These are phyloP conservation scores for Dermatophagoides farinae DNA, from an alignment of 1,140 invertebrate genomes.

Conservation along the genomic window DNA sequence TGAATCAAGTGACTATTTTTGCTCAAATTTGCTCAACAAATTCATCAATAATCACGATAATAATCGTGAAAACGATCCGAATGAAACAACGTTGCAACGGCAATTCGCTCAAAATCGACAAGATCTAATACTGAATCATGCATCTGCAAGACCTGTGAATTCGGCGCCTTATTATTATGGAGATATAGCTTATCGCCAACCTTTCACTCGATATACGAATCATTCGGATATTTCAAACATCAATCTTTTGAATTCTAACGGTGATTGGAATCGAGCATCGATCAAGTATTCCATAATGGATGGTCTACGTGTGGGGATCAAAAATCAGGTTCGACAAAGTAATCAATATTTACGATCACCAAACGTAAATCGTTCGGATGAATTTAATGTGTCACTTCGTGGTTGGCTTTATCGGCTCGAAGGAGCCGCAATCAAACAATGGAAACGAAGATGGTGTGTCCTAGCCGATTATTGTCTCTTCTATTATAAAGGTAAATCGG, in stretches of 20 bases:
- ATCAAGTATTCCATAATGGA: neutral
- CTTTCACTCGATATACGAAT: neutral
- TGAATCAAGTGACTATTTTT: neutral
- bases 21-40: neutral
- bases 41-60: neutral
- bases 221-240: neutral
- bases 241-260: neutral
- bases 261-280: neutral
- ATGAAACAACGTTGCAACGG: neutral
- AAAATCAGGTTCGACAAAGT: neutral
- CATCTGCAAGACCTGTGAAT: neutral
- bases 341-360: slow-evolving; percentile 22
- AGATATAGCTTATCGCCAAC: neutral
- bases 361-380: slow-evolving; percentile 24
- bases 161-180: slow-evolving; percentile 3
- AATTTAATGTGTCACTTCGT: slow-evolving; percentile 57
- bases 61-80: neutral
- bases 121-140: too few relatives aligned
- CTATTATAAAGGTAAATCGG: slow-evolving; percentile 63
- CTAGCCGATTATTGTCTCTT: slow-evolving; percentile 79
- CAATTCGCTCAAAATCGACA: too few relatives aligned
- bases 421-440: slow-evolving; percentile 67
- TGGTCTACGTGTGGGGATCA: slow-evolving; percentile 1
- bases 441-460: slow-evolving; percentile 88
- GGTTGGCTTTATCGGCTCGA: slow-evolving; percentile 83